Evolutionary conservation across 2,888 invertebrate species (phyloP), one percentile per base, ranked within the genome.

Genomic region (Linnaemya vulpina): DNA sequence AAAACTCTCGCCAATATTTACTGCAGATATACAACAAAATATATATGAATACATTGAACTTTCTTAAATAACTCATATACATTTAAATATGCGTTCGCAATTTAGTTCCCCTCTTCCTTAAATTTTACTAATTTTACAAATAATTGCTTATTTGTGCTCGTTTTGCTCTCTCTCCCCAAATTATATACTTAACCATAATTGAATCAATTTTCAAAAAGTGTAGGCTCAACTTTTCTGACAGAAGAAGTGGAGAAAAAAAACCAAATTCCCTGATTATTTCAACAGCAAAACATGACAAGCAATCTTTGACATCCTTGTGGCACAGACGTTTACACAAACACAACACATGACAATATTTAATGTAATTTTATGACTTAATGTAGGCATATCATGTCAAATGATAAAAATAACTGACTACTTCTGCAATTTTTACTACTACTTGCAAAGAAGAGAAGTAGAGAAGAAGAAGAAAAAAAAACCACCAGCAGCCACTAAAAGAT

Each of bases 351-450:
- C 81, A 81, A 70, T 78, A 65, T 85, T 78, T 70, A 74, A 82
- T 85, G 78, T 85, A 71, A 85, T 85, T 85, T 85, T 85, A 85
- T 85, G 84, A 85, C 84, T 85, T 85, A 85, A 85, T 85, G 84
- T 85, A 85, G 84, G 84, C 84, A 85, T 85, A 85, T 85, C 81
- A 85, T 85, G 84, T 85, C 84, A 85, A 85, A 85, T 82, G 81
- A 82, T 85, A 82, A 85, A 85, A 85, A 77, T 78, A 78, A 74
- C 78, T 70, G 81, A 85, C 81, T 81, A 73, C 80, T 78, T 68
- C 70, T 80, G 73, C 67, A 74, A 62, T 35, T 79, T 74, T 74
- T 62, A 73, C 75, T 63, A 58, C 82, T 55, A 67, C 58, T 74
- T 22, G 53, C 22, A 43, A 30, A 30, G 30, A 30, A n/a, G n/a